Evolutionary conservation across 2,113 vertebrate genomes (phyloP), one percentile per base, ranked within the genome.

Genomic region (Hirundichthys speculiger): DNA sequence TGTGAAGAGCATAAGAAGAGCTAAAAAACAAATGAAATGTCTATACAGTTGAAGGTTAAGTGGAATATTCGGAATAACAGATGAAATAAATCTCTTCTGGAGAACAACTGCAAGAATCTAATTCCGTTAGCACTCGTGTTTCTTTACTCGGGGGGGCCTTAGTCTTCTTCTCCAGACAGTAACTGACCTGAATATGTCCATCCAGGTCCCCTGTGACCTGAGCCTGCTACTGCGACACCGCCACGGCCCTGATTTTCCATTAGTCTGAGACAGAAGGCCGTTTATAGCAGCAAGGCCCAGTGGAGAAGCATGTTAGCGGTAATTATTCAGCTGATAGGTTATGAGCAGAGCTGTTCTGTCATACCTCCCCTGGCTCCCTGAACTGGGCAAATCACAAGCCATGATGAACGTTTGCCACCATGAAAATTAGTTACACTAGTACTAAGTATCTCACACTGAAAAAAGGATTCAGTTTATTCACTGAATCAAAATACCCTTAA

Each of bases 321-420:
- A 84, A 82, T 82, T 82, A 86, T 71, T 82, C 75, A 79, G 78
- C 62, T 67, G 75, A 63, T 47, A 57, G 71, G 58, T 74, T 66
- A 55, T 30, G 48, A 62, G 65, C 20, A 47, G 60, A 62, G 51
- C 56, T 4, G 43, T 24, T 48, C 48, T 47, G 71, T 75, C 77
- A 73, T 39, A 55, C 51, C 1, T 72, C 63, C 56, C 45, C 18
- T 0, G 74, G 39, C 49, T 51, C 57, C 22, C 18, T 45, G 66
- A 69, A 51, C 66, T 21, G 47, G 53, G 24, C 30, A 19, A 47
- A 61, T 69, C 63, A 62, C 15, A 27, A 15, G 54, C 25, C 53
- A 18, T 18, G 16, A 34, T 21, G 48, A 55, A 45, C 5, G 12
- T 47, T 60, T 24, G 41, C 27, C 38, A 50, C 25, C 21, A 7